Conservation (phyloP, 1,140 invertebrate species). For the Calephelis nemesis region DNA sequence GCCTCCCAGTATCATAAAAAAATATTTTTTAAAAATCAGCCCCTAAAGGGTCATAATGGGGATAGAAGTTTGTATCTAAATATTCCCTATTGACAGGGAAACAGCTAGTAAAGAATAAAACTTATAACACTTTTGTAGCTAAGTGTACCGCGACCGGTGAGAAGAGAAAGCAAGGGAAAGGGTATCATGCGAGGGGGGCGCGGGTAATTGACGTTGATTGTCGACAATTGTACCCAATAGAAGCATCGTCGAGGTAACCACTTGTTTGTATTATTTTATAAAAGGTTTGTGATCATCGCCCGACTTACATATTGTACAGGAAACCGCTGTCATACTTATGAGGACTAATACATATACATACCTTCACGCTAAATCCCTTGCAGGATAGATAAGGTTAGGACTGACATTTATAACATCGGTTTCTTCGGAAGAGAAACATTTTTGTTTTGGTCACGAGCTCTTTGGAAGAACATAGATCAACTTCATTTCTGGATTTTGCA, state of each 20-base stretch:
- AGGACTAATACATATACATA: no score
- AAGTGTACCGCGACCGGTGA: conserved; percentile 55
- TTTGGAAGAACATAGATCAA: no score
- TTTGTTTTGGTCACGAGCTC: no score
- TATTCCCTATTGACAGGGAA: no score
- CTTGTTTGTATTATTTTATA: conserved; percentile 32
- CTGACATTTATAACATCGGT: no score
- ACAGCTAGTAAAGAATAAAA: background rate
- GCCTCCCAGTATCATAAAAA: no score
- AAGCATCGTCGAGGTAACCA: conserved; percentile 37
- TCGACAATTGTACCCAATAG: conserved; percentile 61
- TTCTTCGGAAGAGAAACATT: no score
- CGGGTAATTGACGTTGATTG: conserved; percentile 67
- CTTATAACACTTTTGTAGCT: conserved; percentile 30
- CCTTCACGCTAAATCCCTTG: no score
- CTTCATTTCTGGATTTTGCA: no score
- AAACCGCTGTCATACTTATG: no score
- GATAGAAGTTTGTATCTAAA: no score
- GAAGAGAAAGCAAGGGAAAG: conserved; percentile 56
- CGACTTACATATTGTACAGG: conserved; percentile 10
- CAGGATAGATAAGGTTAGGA: no score
- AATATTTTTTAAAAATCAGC: background rate
- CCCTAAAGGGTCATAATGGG: background rate
- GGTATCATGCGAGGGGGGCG: conserved; percentile 29
- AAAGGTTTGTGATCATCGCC: background rate